Evolutionary conservation across 2,888 invertebrate genomes (phyloP), one percentile per base, ranked within the genome.

Genomic region (Lasioglossum calceatum): DNA sequence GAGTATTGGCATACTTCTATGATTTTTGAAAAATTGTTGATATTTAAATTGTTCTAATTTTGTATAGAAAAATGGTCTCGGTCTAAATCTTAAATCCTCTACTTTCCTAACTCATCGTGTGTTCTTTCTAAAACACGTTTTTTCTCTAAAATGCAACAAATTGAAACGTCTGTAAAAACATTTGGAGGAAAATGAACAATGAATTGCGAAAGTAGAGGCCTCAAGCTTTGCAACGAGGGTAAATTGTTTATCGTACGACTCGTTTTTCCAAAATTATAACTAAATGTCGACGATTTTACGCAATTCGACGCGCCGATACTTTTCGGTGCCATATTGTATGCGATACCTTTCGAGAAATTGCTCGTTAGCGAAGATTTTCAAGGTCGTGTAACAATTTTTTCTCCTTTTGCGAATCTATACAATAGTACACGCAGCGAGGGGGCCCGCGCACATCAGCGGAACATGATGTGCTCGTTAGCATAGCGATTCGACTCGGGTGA

Each of bases 381-480:
- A 70, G 67, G 39, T 70, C 8, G 36, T 70, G 67, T 70, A 39
- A 70, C 12, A 70, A 70, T 12, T 70, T 61, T 58, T 77, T 72
- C 61, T 67, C 36, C 64, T 83, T 80, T 80, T 50, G 67, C 54
- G 47, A 50, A 12, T 44, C 39, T 44, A 32, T 50, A 54, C 42
- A 73, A 50, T 23, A 2, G 3, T 44, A 47, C 76, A 32, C 32
- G 2, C 44, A 64, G 12, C 64, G 23, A 77, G 79, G 83, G 64
- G 76, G 47, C 50, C 71, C 82, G 75, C 82, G 73, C 85, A 81
- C 86, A 86, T 91, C 82, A 78, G 19, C 81, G 73, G 76, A 86
- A 87, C 85, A 89, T 79, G 88, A 88, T 75, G 86, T 85, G 87
- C 89, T 89, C 88, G 88, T 91, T 91, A 91, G 87, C 91, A 89